Percentiles rank a stretch among this genome's conserved stretches.
Conservation (phyloP, 2,113 vertebrate genomes). For the Turnix velox region DNA sequence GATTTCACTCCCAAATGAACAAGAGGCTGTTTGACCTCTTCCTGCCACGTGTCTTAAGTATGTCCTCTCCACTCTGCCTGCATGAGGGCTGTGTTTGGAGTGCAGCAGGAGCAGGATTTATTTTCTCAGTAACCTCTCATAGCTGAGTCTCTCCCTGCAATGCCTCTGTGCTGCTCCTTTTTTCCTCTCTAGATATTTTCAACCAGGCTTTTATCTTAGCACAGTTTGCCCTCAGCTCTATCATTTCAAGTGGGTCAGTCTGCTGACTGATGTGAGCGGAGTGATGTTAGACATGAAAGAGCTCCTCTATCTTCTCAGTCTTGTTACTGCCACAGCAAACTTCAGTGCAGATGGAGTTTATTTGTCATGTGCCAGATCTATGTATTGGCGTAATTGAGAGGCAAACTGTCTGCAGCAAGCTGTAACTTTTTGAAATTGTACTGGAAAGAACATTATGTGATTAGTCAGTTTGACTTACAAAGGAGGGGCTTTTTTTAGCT, state of each 20-base stretch:
- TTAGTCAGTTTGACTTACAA: background rate
- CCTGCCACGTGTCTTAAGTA: background rate
- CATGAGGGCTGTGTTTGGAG: background rate
- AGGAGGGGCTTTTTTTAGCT: background rate
- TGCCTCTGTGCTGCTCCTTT: background rate
- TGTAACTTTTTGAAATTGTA: constrained; percentile 18
- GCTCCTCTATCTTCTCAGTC: background rate
- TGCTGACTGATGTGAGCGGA: background rate
- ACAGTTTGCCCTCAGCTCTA: background rate
- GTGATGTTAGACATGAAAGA: background rate
- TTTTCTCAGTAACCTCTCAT: background rate
- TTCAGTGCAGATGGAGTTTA: background rate
- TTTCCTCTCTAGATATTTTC: background rate
- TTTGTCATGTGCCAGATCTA: background rate
- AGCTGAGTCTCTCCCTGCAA: background rate
- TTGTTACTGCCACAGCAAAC: background rate
- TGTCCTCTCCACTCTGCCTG: background rate
- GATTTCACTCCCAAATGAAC: constrained; percentile 14
- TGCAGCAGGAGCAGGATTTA: background rate
- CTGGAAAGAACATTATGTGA: background rate
- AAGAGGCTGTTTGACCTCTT: constrained; percentile 1
- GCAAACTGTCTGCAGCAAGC: constrained; percentile 19
- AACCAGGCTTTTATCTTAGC: background rate
- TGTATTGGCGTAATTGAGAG: background rate
- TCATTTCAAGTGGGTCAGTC: background rate